Evolutionary conservation across 2,797 vertebrate genomes (phyloP).

Genomic region (Arnoldichthys spilopterus): DNA sequence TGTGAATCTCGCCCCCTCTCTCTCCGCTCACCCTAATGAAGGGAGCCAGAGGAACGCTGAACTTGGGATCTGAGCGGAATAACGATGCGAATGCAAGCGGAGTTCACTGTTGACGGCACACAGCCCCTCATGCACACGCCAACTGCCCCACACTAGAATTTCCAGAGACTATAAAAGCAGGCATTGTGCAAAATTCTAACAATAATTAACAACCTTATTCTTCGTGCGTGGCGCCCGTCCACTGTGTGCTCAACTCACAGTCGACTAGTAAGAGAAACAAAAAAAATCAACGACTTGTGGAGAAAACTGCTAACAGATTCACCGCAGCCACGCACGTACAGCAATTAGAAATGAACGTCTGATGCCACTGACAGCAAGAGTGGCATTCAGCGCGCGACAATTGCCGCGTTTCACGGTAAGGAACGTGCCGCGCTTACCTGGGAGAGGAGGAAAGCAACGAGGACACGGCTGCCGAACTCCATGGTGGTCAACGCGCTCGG

Average conservation of each 20-base stretch:
- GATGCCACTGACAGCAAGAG: neutral
- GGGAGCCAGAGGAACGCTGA: constrained; percentile 75
- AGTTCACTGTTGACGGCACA: constrained; percentile 71
- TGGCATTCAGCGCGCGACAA: neutral
- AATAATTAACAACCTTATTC: neutral
- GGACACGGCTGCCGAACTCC: constrained; percentile 87
- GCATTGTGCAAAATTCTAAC: neutral
- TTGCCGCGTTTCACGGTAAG: neutral
- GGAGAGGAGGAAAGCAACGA: constrained; percentile 87
- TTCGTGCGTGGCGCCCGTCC: neutral
- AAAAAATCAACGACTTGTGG: neutral
- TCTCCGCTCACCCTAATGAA: constrained; percentile 54
- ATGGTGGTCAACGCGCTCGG: constrained; percentile 67
- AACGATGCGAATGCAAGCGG: constrained; percentile 76
- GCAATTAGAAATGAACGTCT: neutral
- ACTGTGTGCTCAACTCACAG: neutral
- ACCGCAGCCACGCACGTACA: neutral
- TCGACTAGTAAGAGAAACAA: neutral
- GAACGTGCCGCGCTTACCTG: constrained; percentile 85
- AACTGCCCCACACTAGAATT: neutral
- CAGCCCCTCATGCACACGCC: constrained; percentile 35
- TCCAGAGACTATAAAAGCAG: neutral
- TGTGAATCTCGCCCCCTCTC: constrained; percentile 52
- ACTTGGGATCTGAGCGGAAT: constrained; percentile 83
- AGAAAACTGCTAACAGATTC: neutral